Base-by-base conservation (phyloP, 2,113 vertebrate species). In the Hippocampus comes region DNA sequence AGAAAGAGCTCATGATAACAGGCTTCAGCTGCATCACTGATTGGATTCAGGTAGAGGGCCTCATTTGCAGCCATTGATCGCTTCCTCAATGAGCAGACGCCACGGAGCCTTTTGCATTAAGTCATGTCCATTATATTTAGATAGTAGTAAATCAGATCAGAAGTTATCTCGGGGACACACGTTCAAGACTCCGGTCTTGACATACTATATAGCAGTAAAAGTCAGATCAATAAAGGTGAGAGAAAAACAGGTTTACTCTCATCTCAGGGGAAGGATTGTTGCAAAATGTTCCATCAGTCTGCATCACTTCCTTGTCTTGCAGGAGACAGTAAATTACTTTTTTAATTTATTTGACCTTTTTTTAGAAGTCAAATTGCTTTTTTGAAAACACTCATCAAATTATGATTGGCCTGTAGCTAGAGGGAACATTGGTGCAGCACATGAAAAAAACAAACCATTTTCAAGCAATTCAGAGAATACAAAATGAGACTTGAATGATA, bases 1-100 rank as follows among this genome's bases (percentile, higher is more conserved):
- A 70, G 72, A 78, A 73, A 61, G 68, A 48, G 69, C 71, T 77
- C 74, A 55, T 78, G 83, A 88, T 89, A 83, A 88, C 78, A 73
- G 79, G 74, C 82, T 81, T 71, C 43, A 85, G 56, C 80, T 69
- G 60, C 4, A 8, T 80, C 69, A 0, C 73, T 87, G 86, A 90
- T 89, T 89, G 57, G 78, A 89, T 89, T 89, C 86, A 83, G 82
- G 82, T 84, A 76, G 75, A 78, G 56, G 57, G 72, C 67, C 82
- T 89, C 78, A 82, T 87, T 89, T 85, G 84, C 83, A 76, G 75
- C 57, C 76, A 89, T 87, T 78, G 84, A 90, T 87, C 68, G 69
- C 63, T 72, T 78, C 84, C 82, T 77, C 82, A 83, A 86, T 86
- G 80, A 88, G 83, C 83, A 87, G 83, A 88, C 89, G 43, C 67